Conservation (phyloP, 2,888 invertebrate genomes). For the Zygothrica quintamaculata region DNA sequence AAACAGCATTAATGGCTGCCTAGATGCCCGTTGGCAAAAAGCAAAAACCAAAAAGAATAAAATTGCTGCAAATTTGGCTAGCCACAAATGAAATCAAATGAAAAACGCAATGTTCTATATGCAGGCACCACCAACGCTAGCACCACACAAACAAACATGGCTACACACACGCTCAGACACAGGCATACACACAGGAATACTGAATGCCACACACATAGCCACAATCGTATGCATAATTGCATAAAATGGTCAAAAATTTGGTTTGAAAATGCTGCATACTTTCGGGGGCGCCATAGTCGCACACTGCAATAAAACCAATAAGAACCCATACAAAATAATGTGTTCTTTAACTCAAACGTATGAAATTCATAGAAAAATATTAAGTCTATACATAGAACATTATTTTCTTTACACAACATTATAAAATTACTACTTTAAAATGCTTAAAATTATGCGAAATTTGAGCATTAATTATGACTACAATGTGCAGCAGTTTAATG, state of each 20-base stretch:
- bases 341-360: not conserved
- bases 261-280: constrained; percentile 69
- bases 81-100: constrained; percentile 72
- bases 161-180: not conserved
- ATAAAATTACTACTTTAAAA: too few relatives aligned
- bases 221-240: constrained; percentile 76
- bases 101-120: constrained; percentile 54
- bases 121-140: not conserved
- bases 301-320: not conserved
- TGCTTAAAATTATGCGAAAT: too few relatives aligned
- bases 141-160: constrained; percentile 24
- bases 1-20: constrained; percentile 70
- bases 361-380: too few relatives aligned
- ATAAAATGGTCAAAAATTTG: constrained; percentile 72
- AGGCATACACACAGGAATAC: too few relatives aligned
- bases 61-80: constrained; percentile 47
- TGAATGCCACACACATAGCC: constrained; percentile 40
- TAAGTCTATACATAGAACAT: too few relatives aligned
- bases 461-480: too few relatives aligned
- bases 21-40: constrained; percentile 23
- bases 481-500: too few relatives aligned
- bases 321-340: not conserved
- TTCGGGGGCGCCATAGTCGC: constrained; percentile 33
- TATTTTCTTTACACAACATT: too few relatives aligned
- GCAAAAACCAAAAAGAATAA: constrained; percentile 19